A percentile compares a stretch with the other conserved stretches of the same genome.
These are phyloP conservation scores for Ichneumon xanthorius DNA, from an alignment of 2,888 invertebrate species.

Conservation along the genomic window DNA sequence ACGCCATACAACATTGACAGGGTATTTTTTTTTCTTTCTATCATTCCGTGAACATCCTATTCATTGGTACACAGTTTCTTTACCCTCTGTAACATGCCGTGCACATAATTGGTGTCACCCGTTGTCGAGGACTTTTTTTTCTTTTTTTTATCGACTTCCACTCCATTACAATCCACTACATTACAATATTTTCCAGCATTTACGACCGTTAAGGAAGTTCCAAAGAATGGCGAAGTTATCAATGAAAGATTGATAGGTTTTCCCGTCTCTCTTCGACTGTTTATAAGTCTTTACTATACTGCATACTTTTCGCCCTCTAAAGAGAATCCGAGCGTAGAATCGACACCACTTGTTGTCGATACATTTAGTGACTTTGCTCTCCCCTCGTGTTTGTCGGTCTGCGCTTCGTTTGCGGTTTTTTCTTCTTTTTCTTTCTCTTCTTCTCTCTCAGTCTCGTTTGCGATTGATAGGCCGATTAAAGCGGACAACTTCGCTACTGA, in stretches of 20 bases:
- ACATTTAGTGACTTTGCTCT: conserved; percentile 36
- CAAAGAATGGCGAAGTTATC: neutral
- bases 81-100: neutral
- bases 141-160: neutral
- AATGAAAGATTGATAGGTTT: conserved; percentile 18
- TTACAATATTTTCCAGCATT: conserved; percentile 2
- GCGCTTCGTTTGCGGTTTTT: conserved; percentile 24
- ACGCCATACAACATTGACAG: neutral
- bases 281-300: conserved; percentile 5
- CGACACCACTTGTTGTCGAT: conserved; percentile 49
- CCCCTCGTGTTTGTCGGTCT: conserved; percentile 43
- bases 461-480: conserved; percentile 59
- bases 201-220: neutral
- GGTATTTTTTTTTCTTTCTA: neutral
- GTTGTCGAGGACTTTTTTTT: neutral
- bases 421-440: conserved; percentile 22
- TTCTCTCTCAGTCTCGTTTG: conserved; percentile 33
- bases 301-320: conserved; percentile 3
- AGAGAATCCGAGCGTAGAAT: conserved; percentile 22
- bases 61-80: neutral
- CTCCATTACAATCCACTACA: too few species aligned
- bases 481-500: neutral
- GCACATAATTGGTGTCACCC: neutral
- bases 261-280: neutral
- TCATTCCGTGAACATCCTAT: neutral